Evolutionary conservation across 2,888 invertebrate genomes (phyloP), one percentile per base, ranked within the genome.

Genomic region (Empis livida): DNA sequence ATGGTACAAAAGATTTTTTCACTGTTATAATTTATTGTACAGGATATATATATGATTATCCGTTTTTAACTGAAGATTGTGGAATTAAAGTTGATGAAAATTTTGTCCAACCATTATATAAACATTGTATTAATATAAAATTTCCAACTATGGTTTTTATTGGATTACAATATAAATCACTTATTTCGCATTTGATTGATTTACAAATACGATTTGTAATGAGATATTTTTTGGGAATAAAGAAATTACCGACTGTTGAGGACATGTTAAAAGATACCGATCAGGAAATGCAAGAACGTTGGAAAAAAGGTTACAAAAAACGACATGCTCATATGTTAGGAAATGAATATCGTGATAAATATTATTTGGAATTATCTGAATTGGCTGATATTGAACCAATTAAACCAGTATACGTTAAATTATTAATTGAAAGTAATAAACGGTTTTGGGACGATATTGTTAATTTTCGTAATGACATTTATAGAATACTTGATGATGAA

Each of bases 101-200:
- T 63, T 82, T 82, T 70, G 82, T 92, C 43, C 79, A 79, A 55
- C 86, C 88, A 0, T 73, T 92, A 8, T 91, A 88, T 75, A 88
- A 89, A 64, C 92, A 94, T 63, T 68, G 91, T 46, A 76, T 93
- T 45, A 84, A 91, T 63, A 82, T 84, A 43, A 73, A 81, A 55
- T 78, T 82, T 58, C 88, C 90, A 2, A 78, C 80, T 2, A 79
- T 93, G 76, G 82, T 80, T 47, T 79, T 93, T 54, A 76, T 93
- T 51, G 93, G 92, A 0, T 72, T 93, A 35, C 84, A 87, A 0
- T 84, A 80, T 63, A 79, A 78, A 52, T 81, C 88, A 13, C 83
- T 84, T 60, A 85, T 90, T 0, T 87, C 90, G 68, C 84, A 84
- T 40, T 78, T 86, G 71, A 89, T 86, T 60, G 87, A 92, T 60